A percentile compares a stretch with the other conserved stretches of the same genome.
These are phyloP conservation scores for Emys orbicularis DNA, from an alignment of 2,797 vertebrate genomes.

Conservation along the genomic window DNA sequence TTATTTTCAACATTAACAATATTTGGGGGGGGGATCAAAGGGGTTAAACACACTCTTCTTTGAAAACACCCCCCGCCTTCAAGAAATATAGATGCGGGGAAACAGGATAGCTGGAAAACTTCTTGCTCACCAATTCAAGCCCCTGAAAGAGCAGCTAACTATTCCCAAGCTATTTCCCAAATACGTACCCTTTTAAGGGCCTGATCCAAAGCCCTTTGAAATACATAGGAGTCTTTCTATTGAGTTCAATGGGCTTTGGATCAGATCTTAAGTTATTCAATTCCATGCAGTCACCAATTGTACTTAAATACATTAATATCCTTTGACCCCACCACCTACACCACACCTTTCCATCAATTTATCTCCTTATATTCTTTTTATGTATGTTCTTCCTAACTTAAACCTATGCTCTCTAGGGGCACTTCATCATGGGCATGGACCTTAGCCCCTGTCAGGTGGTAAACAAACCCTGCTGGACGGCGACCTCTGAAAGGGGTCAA, in stretches of 20 bases:
- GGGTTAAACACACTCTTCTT: not conserved
- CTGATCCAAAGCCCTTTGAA: not conserved
- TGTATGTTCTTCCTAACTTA: not conserved
- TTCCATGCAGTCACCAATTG: not conserved
- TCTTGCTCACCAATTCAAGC: rapidly evolving
- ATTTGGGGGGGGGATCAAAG: not conserved
- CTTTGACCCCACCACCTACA: not conserved
- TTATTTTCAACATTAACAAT: not conserved
- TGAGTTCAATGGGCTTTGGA: not conserved
- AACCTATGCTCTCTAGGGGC: not conserved
- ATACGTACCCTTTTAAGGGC: rapidly evolving
- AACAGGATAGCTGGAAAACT: not conserved
- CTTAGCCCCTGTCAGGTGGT: not conserved
- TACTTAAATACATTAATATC: rapidly evolving
- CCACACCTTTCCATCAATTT: not conserved
- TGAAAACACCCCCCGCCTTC: not conserved
- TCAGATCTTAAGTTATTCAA: rapidly evolving
- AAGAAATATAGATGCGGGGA: not conserved
- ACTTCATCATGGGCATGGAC: not conserved
- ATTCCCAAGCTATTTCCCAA: rapidly evolving
- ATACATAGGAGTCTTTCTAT: not conserved
- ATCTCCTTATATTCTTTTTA: not conserved
- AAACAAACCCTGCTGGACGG: not conserved
- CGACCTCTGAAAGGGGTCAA: not conserved
- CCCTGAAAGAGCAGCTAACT: rapidly evolving